These are phyloP conservation scores for Thaleichthys pacificus DNA, from an alignment of 2,797 vertebrate species.

Conservation along the genomic window DNA sequence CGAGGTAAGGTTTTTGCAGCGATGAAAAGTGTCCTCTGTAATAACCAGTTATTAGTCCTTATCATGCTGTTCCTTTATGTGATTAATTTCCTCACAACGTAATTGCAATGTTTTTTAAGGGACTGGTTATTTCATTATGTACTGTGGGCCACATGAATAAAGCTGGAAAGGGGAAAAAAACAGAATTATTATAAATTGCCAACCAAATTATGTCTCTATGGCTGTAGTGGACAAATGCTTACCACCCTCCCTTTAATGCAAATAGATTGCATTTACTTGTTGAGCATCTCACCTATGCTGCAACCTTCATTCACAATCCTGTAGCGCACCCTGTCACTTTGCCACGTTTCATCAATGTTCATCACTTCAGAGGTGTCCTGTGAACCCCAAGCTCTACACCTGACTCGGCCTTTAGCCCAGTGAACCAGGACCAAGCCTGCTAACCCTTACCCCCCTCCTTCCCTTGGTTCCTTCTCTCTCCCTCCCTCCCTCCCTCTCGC, in stretches of 20 bases:
- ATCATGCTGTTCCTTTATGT: conserved; percentile 71
- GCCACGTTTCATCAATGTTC: background rate
- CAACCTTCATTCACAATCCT: background rate
- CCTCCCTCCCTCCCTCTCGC: background rate
- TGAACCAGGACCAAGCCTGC: conserved; percentile 10
- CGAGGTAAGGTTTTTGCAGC: conserved; percentile 62
- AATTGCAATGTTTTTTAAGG: conserved; percentile 64
- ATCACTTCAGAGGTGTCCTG: conserved; percentile 6
- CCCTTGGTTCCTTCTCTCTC: background rate
- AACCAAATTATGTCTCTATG: background rate
- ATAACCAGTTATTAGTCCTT: conserved; percentile 76
- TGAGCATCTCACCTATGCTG: too few species aligned
- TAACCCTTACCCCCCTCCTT: background rate
- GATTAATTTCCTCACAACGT: conserved; percentile 74
- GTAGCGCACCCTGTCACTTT: conserved; percentile 4
- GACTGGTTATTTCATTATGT: conserved; percentile 55
- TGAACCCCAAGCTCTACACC: background rate
- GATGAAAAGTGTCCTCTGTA: conserved; percentile 63
- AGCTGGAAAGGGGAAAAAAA: conserved; percentile 42
- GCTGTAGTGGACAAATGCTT: background rate
- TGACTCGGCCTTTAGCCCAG: conserved; percentile 4
- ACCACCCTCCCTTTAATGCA: background rate
- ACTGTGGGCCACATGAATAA: conserved; percentile 41
- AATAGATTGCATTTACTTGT: background rate
- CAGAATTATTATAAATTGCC: conserved; percentile 17